phyloP scores from a whole-genome alignment of 2,113 vertebrate genomes.

The Stigmatopora nigra region DNA sequence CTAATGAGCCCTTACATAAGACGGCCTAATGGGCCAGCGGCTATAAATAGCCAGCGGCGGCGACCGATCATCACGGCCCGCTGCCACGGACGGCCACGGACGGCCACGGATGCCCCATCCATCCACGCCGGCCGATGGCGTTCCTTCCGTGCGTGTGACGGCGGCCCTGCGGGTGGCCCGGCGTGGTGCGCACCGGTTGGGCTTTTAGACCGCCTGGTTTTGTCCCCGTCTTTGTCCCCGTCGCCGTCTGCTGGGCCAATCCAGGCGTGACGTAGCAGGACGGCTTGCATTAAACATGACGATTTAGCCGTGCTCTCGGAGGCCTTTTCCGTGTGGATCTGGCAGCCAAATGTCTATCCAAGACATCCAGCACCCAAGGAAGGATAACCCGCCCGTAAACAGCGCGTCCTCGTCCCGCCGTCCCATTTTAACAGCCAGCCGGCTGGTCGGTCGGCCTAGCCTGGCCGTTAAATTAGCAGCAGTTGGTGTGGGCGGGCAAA shows the following conservation, averaged over 20 bases:
- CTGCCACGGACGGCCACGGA: too few species aligned
- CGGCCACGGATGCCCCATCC: too few species aligned
- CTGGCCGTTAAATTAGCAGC: background rate
- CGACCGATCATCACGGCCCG: too few species aligned
- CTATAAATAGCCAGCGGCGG: background rate
- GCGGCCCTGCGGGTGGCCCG: background rate
- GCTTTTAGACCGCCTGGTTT: background rate
- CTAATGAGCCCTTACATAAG: slow-evolving; percentile 2
- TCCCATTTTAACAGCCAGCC: background rate
- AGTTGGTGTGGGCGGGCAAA: background rate
- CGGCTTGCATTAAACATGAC: background rate
- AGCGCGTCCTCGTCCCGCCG: background rate
- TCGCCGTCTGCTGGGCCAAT: background rate
- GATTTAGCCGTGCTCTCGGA: background rate
- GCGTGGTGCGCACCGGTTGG: background rate
- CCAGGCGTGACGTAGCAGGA: background rate
- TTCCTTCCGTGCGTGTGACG: background rate
- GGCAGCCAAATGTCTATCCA: background rate
- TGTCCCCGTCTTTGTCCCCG: background rate
- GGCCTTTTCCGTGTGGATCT: background rate
- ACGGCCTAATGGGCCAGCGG: background rate
- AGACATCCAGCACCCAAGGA: background rate
- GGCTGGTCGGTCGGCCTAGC: background rate
- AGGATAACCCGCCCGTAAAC: background rate
- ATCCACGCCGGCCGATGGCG: background rate